Conservation (phyloP, 2,797 vertebrate genomes). For the Ciconia nigra region DNA sequence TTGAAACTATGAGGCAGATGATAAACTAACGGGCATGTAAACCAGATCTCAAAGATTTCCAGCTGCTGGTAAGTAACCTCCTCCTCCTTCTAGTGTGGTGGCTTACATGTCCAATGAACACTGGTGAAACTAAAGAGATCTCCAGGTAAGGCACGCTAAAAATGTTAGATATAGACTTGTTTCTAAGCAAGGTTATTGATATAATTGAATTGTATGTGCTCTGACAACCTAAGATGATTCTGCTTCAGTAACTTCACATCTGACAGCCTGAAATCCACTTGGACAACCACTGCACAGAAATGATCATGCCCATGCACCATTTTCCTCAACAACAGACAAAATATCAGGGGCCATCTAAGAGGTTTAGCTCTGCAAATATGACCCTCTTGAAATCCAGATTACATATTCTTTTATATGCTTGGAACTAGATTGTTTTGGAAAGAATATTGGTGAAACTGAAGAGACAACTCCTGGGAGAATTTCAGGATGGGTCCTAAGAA, state of each 20-base stretch:
- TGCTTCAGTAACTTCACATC: neutral
- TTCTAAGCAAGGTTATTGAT: neutral
- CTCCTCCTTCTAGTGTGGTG: neutral
- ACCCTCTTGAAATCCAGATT: neutral
- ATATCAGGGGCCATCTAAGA: neutral
- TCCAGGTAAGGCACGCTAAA: neutral
- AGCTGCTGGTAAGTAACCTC: neutral
- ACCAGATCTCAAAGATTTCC: neutral
- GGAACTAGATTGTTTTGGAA: neutral
- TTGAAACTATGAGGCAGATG: neutral
- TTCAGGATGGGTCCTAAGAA: neutral
- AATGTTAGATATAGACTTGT: neutral
- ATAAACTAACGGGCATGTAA: neutral
- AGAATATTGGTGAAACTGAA: neutral
- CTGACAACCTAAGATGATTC: neutral
- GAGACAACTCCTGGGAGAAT: neutral
- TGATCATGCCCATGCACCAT: fast-evolving
- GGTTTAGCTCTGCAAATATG: neutral
- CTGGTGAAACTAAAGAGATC: neutral
- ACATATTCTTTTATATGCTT: neutral
- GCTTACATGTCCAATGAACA: neutral
- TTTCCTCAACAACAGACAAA: neutral
- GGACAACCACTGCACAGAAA: neutral
- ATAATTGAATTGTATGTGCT: neutral
- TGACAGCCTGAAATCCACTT: neutral